A percentile compares a stretch with the other conserved stretches of the same genome.
phyloP scores from a whole-genome alignment of 2,888 invertebrate species.

The Nineta flava region DNA sequence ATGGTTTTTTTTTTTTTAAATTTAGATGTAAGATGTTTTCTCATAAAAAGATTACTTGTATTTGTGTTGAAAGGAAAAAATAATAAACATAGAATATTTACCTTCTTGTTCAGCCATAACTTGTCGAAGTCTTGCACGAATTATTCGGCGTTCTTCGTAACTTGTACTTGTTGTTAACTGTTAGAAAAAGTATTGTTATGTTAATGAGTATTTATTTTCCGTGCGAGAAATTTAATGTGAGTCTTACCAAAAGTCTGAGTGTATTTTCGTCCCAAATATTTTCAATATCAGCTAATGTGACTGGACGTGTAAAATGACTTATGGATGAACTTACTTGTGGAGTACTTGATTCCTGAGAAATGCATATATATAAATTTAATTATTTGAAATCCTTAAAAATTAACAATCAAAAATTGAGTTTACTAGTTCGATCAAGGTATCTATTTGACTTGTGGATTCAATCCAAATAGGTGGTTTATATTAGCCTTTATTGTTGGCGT shows the following conservation, averaged over 20 bases:
- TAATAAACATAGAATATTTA: conserved; percentile 22
- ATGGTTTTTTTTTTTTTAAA: too few species aligned
- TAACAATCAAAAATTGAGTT: conserved; percentile 11
- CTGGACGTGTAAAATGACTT: conserved; percentile 26
- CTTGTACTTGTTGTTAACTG: conserved; percentile 73
- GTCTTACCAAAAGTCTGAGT: conserved; percentile 51
- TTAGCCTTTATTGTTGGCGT: too few species aligned
- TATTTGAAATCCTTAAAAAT: too few species aligned
- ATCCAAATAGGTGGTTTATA: too few species aligned
- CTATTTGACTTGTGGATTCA: too few species aligned
- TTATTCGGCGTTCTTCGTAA: conserved; percentile 72
- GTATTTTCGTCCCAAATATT: conserved; percentile 64
- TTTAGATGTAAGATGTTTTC: too few species aligned
- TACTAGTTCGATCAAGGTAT: too few species aligned
- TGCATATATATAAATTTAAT: conserved; percentile 10
- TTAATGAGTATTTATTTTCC: not conserved
- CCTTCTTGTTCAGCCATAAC: conserved; percentile 81
- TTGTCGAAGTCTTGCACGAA: conserved; percentile 64
- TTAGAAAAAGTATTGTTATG: conserved; percentile 17
- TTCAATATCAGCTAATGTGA: conserved; percentile 44
- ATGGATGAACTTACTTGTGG: conserved; percentile 23
- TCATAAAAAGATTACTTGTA: too few species aligned
- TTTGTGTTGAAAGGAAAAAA: not conserved
- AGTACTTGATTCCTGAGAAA: conserved; percentile 16
- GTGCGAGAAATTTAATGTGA: not conserved